A percentile compares a stretch with the other conserved stretches of the same genome.
phyloP scores from a whole-genome alignment of 2,888 invertebrate genomes.

The Endomychus coccineus region DNA sequence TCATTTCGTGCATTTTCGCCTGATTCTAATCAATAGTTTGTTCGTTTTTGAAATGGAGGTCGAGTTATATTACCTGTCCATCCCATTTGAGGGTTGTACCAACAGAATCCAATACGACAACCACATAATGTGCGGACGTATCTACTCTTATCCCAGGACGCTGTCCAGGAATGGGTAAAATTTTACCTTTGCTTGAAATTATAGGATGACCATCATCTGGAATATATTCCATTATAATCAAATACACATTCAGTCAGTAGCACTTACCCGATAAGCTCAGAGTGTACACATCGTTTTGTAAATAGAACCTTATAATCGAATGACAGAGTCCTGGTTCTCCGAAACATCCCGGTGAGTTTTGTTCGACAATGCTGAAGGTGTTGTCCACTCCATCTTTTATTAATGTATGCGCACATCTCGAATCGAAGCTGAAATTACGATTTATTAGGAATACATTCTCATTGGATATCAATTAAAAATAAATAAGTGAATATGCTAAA shows the following conservation, averaged over 20 bases:
- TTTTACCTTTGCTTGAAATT: constrained; percentile 5
- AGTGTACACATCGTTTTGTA: constrained; percentile 64
- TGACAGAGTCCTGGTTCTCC: constrained; percentile 45
- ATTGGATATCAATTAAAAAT: too few species aligned
- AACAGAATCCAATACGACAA: constrained; percentile 58
- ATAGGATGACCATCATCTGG: constrained; percentile 24
- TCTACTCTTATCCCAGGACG: constrained; percentile 67
- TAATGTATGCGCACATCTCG: constrained; percentile 69
- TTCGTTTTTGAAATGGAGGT: too few species aligned
- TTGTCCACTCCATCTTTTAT: constrained; percentile 63
- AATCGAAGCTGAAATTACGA: constrained; percentile 58
- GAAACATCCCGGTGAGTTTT: constrained; percentile 48
- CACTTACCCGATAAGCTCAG: constrained; percentile 46
- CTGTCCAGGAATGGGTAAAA: constrained; percentile 62
- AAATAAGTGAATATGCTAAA: too few species aligned
- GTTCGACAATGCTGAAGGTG: constrained; percentile 61
- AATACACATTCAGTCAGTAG: constrained; percentile 7
- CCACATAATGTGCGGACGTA: constrained; percentile 61
- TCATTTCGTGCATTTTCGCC: too few species aligned
- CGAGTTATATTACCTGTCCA: constrained; percentile 55
- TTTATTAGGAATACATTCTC: too few species aligned
- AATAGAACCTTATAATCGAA: constrained; percentile 53
- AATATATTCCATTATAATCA: constrained; percentile 6
- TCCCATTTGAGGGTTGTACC: constrained; percentile 75
- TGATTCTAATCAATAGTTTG: too few species aligned